Base-by-base conservation (phyloP, 2,888 invertebrate species). In the Tyria jacobaeae region DNA sequence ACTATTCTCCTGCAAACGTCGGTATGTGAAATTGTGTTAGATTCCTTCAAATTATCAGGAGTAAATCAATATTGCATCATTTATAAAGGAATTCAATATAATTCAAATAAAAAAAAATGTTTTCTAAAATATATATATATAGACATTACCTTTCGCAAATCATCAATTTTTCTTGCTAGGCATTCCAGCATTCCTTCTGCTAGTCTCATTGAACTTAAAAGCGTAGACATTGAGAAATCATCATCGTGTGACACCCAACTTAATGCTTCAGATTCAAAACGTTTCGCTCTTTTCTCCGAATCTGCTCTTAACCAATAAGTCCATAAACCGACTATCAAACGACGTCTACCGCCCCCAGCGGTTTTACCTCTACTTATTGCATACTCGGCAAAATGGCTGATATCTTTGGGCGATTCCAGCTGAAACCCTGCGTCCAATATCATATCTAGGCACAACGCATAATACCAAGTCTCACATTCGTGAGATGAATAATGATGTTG, bases 371-470 rank as follows among this genome's bases (percentile, higher is more conserved):
- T 86, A 44, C 75, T 69, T 61, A 91, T 70, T 21, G 86, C 80
- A 71, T 78, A 84, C 50, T 90, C 85, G 2, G 94, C 94, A 63
- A 89, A 94, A 5, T 83, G 77, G 65, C 85, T 88, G 64, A 95
- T 94, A 50, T 86, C 88, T 21, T 88, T 80, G 4, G 94, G 91
- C 1, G 91, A 83, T 78, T 95, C 95, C 53, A 95, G 72, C 60
- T 91, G 87, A 75, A 95, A 93, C 6, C 95, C 94, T 69, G 95
- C 92, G 71, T 96, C 95, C 44, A 95, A 76, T 56, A 95, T 87
- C 71, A 95, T 79, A 58, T 95, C 95, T 60, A 95, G 88, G 66
- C 94, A 94, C 39, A 95, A 87, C 0, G 95, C 94, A 70, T 95
- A 94, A 73, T 95, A 96, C 92, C 94, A 95, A 12, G 88, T 89